Conservation (phyloP, 2,797 vertebrate species). For the Halcyon smyrnensis region DNA sequence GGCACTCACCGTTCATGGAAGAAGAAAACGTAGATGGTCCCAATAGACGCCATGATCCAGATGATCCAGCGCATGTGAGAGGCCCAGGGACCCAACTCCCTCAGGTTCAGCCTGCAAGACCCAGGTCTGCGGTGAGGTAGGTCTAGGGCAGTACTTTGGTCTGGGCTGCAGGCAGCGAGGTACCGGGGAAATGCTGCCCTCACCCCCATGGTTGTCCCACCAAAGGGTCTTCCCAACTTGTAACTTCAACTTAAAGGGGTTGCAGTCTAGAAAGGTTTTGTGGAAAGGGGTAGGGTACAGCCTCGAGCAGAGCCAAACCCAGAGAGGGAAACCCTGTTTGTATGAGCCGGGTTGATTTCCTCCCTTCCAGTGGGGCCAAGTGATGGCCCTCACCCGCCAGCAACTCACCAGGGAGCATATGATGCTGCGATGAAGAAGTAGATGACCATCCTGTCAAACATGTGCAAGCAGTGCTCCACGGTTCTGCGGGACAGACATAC, state of each 20-base stretch:
- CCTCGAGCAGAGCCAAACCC: not conserved
- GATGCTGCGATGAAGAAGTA: constrained; percentile 97
- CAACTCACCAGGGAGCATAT: constrained; percentile 94
- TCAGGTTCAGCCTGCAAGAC: constrained; percentile 88
- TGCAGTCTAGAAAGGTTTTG: not conserved
- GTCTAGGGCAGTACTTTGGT: not conserved
- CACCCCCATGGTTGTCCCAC: not conserved
- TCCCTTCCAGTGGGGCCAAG: not conserved
- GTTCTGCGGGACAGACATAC: constrained; percentile 74
- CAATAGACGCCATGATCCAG: constrained; percentile 93
- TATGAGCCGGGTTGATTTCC: not conserved
- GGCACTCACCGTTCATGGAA: constrained; percentile 91
- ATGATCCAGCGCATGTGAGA: constrained; percentile 97
- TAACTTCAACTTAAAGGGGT: not conserved
- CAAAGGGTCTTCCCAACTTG: not conserved
- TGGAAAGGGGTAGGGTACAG: not conserved
- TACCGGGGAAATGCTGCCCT: not conserved
- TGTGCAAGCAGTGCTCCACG: constrained; percentile 94
- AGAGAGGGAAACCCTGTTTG: not conserved
- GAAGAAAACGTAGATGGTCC: constrained; percentile 93
- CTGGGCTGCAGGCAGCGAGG: not conserved
- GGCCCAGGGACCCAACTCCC: constrained; percentile 94
- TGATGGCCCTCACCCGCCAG: not conserved
- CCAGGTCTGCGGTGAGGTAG: not conserved
- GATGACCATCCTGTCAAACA: constrained; percentile 96